Percentiles rank a stretch among this genome's conserved stretches.
These are phyloP conservation scores for Xestia ashworthii DNA, from an alignment of 2,888 invertebrate species.

Conservation along the genomic window DNA sequence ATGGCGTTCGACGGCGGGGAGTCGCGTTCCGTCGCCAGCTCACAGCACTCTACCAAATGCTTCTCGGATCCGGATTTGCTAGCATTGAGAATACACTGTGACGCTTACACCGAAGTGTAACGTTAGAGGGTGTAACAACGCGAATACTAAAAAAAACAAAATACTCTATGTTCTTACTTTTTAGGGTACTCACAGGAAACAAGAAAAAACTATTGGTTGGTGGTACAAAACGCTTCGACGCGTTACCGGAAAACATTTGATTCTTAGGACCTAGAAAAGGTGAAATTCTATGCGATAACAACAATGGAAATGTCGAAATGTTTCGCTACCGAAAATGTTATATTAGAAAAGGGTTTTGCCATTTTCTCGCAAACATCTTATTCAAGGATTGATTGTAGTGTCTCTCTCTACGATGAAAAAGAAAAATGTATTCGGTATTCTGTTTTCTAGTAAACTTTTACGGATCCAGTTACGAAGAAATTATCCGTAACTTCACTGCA, in stretches of 20 bases:
- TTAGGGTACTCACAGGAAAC: background rate
- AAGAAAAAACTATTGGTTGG: background rate
- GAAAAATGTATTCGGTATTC: background rate
- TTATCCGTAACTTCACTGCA: slow-evolving; percentile 38
- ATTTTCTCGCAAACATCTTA: background rate
- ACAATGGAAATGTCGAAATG: too few relatives aligned
- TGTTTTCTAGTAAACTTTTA: slow-evolving; percentile 37
- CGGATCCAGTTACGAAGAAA: slow-evolving; percentile 35
- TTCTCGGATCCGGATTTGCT: slow-evolving; percentile 85
- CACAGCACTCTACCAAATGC: slow-evolving; percentile 87
- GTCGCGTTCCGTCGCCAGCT: slow-evolving; percentile 64
- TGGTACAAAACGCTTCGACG: background rate
- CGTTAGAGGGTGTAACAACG: background rate
- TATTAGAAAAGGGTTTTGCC: too few relatives aligned
- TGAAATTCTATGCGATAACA: too few relatives aligned
- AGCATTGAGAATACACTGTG: slow-evolving; percentile 67
- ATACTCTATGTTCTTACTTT: background rate
- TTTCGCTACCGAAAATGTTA: background rate
- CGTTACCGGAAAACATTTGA: too few relatives aligned
- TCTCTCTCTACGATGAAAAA: background rate
- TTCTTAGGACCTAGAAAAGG: too few relatives aligned
- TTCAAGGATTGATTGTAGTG: background rate
- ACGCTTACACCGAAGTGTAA: slow-evolving; percentile 70
- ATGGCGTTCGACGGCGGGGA: slow-evolving; percentile 78
- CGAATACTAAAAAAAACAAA: background rate